A percentile compares a stretch with the other conserved stretches of the same genome.
Conservation (phyloP, 2,113 vertebrate species). For the Chelonoidis abingdonii region DNA sequence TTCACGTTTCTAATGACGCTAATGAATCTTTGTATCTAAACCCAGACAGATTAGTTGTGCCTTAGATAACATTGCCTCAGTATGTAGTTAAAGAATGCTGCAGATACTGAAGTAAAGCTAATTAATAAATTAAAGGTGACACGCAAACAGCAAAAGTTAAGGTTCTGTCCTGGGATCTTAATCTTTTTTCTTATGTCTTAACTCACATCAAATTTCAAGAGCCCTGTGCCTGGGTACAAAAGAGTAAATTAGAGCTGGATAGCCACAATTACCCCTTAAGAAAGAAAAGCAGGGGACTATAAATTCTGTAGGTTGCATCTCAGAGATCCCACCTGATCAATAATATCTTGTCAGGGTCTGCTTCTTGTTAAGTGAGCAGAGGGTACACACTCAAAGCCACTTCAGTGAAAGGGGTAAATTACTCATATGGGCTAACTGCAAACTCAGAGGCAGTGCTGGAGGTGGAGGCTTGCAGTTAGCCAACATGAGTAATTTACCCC, state of each 20-base stretch:
- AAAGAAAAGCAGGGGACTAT: not conserved
- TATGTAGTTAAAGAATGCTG: not conserved
- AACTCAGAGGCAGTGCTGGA: not conserved
- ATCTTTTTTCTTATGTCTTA: not conserved
- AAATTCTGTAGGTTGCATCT: not conserved
- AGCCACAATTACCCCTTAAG: not conserved
- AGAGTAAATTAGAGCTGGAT: not conserved
- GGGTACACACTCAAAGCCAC: not conserved
- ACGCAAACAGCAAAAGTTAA: not conserved
- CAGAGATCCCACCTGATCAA: not conserved
- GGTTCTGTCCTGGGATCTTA: not conserved
- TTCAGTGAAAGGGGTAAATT: not conserved
- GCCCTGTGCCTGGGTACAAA: rapidly evolving
- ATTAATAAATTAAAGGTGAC: rapidly evolving
- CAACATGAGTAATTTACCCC: too few species aligned
- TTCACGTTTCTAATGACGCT: not conserved
- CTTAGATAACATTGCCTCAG: not conserved
- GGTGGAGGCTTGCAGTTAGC: too few species aligned
- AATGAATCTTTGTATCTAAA: not conserved
- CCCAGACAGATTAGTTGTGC: not conserved
- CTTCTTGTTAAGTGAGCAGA: not conserved
- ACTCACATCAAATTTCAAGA: not conserved
- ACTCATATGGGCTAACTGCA: not conserved
- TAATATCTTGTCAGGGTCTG: not conserved
- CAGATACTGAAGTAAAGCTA: not conserved